Evolutionary conservation across 2,113 vertebrate genomes (phyloP).

Genomic region (Barnardius zonarius): DNA sequence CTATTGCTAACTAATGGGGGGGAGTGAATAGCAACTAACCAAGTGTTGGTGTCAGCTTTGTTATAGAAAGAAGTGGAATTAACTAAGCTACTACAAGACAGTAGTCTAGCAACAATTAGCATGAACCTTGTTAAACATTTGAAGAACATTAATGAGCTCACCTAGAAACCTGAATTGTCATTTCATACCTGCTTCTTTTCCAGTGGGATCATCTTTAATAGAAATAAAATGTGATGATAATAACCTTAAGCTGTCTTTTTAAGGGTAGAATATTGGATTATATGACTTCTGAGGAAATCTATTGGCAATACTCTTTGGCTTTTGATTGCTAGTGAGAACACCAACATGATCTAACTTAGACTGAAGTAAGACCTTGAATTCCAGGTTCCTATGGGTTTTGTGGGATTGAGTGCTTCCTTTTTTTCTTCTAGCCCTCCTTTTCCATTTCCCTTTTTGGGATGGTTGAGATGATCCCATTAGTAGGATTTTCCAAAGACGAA

Average conservation of each 20-base stretch:
- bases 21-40: neutral
- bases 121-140: conserved; percentile 61
- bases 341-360: neutral
- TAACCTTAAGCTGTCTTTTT: conserved; percentile 51
- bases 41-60: conserved; percentile 13
- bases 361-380: neutral
- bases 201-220: conserved; percentile 60
- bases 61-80: conserved; percentile 36
- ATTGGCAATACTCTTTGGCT: conserved; percentile 50
- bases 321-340: conserved; percentile 27
- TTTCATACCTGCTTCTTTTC: conserved; percentile 63
- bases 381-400: conserved; percentile 18
- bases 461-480: neutral
- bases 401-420: neutral
- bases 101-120: conserved; percentile 58
- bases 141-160: conserved; percentile 62
- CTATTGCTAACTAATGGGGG: neutral
- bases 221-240: conserved; percentile 52
- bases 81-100: conserved; percentile 24
- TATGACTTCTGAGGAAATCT: conserved; percentile 19
- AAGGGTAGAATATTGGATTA: conserved; percentile 70
- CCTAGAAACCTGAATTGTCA: conserved; percentile 58
- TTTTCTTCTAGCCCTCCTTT: conserved; percentile 19
- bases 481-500: conserved; percentile 25
- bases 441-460: neutral